Evolutionary conservation across 2,797 vertebrate species (phyloP).

Genomic region (Chelon auratus): DNA sequence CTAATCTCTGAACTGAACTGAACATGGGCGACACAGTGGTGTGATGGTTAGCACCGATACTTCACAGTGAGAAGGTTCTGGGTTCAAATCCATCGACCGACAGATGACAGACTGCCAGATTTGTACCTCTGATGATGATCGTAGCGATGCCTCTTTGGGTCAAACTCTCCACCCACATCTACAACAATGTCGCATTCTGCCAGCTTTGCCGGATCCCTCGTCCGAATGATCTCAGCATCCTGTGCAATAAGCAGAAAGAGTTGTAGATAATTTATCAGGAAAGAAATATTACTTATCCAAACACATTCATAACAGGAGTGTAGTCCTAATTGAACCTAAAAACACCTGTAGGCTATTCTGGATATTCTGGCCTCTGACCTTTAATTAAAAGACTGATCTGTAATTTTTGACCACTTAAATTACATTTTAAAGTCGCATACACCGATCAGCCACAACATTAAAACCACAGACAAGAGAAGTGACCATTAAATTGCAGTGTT

Average conservation of each 20-base stretch:
- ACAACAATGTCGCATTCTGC: slow-evolving; percentile 92
- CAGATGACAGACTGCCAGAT: neutral
- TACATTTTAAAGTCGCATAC: neutral
- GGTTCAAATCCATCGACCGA: too few relatives aligned
- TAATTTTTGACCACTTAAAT: neutral
- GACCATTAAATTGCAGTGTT: too few relatives aligned
- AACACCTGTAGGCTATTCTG: neutral
- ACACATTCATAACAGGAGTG: neutral
- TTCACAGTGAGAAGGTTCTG: too few relatives aligned
- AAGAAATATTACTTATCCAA: neutral
- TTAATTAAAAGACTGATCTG: neutral
- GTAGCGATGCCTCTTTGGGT: slow-evolving; percentile 89
- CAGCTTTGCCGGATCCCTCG: slow-evolving; percentile 86
- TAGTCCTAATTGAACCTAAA: neutral
- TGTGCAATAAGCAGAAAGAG: slow-evolving; percentile 51
- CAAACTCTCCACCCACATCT: slow-evolving; percentile 94
- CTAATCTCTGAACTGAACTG: too few relatives aligned
- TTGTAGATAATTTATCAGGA: neutral
- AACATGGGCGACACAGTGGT: too few relatives aligned
- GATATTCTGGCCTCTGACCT: neutral
- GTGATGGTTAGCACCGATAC: too few relatives aligned
- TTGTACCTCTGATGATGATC: slow-evolving; percentile 96
- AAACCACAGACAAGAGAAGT: too few relatives aligned
- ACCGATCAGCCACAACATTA: too few relatives aligned
- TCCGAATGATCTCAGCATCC: slow-evolving; percentile 91